These are phyloP conservation scores for Odontamblyopus lacepedii DNA, from an alignment of 2,797 vertebrate species.

Conservation along the genomic window DNA sequence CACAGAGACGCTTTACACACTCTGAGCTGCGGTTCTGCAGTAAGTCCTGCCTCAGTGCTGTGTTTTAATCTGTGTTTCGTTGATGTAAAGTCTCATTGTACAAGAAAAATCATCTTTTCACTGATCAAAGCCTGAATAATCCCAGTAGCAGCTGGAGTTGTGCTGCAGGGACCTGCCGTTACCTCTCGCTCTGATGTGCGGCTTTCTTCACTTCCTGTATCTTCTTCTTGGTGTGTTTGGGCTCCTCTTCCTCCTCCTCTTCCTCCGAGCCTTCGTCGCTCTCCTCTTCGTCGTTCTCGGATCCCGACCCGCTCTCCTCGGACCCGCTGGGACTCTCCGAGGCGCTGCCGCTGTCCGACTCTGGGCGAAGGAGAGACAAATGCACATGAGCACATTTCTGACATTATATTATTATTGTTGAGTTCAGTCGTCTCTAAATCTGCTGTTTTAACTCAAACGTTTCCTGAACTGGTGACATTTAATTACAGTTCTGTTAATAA, in stretches of 20 bases:
- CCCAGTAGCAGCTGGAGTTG: too few species aligned
- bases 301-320: slow-evolving; percentile 81
- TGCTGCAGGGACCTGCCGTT: not conserved
- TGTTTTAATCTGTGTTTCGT: too few species aligned
- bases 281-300: slow-evolving; percentile 75
- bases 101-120: too few species aligned
- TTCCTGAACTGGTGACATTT: too few species aligned
- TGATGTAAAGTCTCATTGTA: too few species aligned
- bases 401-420: not conserved
- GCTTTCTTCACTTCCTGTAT: slow-evolving; percentile 68
- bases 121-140: too few species aligned
- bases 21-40: too few species aligned
- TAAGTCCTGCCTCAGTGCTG: too few species aligned
- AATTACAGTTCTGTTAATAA: too few species aligned
- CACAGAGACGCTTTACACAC: too few species aligned
- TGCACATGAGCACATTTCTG: not conserved
- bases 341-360: slow-evolving; percentile 82
- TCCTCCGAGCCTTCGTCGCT: slow-evolving; percentile 83
- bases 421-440: too few species aligned
- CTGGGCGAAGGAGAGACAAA: slow-evolving; percentile 54
- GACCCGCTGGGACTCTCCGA: slow-evolving; percentile 79
- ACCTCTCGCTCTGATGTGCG: slow-evolving; percentile 70
- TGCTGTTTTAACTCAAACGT: too few species aligned
- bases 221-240: slow-evolving; percentile 73
- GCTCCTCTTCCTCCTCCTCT: slow-evolving; percentile 77